Evolutionary conservation across 2,797 vertebrate species (phyloP), one percentile per base, ranked within the genome.

Genomic region (Denticeps clupeoides): DNA sequence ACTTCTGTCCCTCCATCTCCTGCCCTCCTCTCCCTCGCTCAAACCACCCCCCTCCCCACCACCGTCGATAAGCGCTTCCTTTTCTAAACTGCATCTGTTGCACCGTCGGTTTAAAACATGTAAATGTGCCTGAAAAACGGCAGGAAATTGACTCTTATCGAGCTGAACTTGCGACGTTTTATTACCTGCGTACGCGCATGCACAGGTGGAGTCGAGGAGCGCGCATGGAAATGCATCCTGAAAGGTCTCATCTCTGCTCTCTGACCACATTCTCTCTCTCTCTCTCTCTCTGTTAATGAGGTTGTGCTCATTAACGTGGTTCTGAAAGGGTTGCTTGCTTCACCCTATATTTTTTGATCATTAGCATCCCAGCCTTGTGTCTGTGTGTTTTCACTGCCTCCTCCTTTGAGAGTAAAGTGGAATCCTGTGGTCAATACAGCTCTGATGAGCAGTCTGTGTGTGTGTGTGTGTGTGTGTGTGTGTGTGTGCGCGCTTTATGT

Each of bases 301-400:
- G 51, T 57, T 24, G 32, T 53, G 51, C 60, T 62, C 60, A 66
- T 66, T 66, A 60, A 47, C 49, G 47, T 59, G 27, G 53, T 45
- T 47, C 50, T 32, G 26, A 32, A 49, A 59, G 45, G 51, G 37
- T 47, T 60, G 52, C 57, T 62, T 66, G 52, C 50, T 50, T 57
- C 52, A 31, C 53, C 29, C 41, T 51, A 29, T 42, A 45, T 62
- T 50, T 49, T 35, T 37, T 59, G 47, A 49, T 59, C 54, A 62
- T 62, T 59, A 56, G 52, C 24, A 44, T 47, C 15, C 13, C 13
- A 7, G 35, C 13, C 10, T 35, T 27, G 37, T 42, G 44, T 57
- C 43, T 51, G 33, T 40, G 18, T 45, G 16, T 23, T 29, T 33
- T 33, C 13, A 33, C 4, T 15, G 9, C 3, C 8, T 12, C 13